Conservation (phyloP, 1,140 invertebrate species). For the Drosophila cardini region DNA sequence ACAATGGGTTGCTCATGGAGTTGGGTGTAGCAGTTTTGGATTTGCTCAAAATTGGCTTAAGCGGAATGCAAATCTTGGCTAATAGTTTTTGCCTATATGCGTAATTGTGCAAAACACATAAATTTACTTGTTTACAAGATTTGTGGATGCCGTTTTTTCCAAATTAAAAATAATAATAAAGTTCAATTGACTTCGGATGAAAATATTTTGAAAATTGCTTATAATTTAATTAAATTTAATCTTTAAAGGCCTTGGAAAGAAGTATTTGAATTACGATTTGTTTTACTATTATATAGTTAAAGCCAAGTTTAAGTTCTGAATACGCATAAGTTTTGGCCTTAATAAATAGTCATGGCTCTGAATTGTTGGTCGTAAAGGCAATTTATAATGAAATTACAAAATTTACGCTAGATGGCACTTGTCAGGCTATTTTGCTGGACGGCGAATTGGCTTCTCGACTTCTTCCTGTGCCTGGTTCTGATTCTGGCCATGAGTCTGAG, state of each 20-base stretch:
- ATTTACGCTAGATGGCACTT: slow-evolving; percentile 44
- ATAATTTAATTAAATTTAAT: too few relatives aligned
- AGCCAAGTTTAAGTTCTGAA: neutral
- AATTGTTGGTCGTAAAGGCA: slow-evolving; percentile 20
- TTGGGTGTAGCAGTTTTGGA: neutral
- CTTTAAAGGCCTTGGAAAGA: too few relatives aligned
- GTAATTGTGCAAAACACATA: slow-evolving; percentile 76
- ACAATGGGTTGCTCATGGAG: slow-evolving; percentile 12
- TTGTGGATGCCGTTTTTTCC: slow-evolving; percentile 26
- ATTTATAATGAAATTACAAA: slow-evolving; percentile 68
- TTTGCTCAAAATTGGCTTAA: slow-evolving; percentile 35
- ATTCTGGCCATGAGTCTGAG: neutral
- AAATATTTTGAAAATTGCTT: too few relatives aligned
- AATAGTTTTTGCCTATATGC: slow-evolving; percentile 52
- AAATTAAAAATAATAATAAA: neutral
- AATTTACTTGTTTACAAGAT: slow-evolving; percentile 59
- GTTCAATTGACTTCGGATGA: too few relatives aligned
- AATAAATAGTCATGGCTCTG: slow-evolving; percentile 25
- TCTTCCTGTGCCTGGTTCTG: neutral
- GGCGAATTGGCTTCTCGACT: slow-evolving; percentile 14
- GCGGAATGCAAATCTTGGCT: slow-evolving; percentile 51
- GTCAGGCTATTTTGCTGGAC: slow-evolving; percentile 27
- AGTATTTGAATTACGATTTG: too few relatives aligned
- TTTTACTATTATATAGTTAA: neutral
- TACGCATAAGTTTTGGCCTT: neutral